These are phyloP conservation scores for Epinotia demarniana DNA, from an alignment of 2,888 invertebrate genomes.

Conservation along the genomic window DNA sequence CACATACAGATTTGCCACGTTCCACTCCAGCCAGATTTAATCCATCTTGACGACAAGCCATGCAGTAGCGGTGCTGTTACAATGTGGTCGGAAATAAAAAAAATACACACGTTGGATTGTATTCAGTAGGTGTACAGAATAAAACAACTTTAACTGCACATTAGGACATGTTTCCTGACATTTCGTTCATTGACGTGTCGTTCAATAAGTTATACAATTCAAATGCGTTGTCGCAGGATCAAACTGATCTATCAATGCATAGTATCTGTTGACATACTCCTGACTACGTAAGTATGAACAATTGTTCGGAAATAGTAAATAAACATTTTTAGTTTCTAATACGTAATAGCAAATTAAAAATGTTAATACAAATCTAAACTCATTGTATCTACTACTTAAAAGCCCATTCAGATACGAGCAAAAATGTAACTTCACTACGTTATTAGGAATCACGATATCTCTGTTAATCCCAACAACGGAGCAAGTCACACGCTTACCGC, in stretches of 20 bases:
- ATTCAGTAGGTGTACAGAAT: no score
- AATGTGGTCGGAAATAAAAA: no score
- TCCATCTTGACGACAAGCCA: constrained; percentile 18
- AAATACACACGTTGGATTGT: no score
- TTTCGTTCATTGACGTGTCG: no score
- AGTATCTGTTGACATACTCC: no score
- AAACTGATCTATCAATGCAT: no score
- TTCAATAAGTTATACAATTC: no score
- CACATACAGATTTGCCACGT: constrained; percentile 61
- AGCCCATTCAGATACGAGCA: constrained; percentile 4
- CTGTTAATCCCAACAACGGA: constrained; percentile 32
- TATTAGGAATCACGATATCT: constrained; percentile 41
- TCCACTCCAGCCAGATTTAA: constrained; percentile 48
- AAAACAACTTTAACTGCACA: no score
- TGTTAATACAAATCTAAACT: not conserved
- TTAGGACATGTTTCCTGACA: no score
- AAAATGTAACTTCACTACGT: constrained; percentile 29
- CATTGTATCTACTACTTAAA: constrained; percentile 13
- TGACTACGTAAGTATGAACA: no score
- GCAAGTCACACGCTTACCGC: constrained; percentile 1
- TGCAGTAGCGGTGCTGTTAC: not conserved
- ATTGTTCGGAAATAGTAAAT: no score
- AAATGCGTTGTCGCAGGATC: no score
- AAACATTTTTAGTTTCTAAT: not conserved
- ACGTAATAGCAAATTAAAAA: not conserved